Evolutionary conservation across 2,888 invertebrate species (phyloP).

Genomic region (Callyntrura guangdongensis): DNA sequence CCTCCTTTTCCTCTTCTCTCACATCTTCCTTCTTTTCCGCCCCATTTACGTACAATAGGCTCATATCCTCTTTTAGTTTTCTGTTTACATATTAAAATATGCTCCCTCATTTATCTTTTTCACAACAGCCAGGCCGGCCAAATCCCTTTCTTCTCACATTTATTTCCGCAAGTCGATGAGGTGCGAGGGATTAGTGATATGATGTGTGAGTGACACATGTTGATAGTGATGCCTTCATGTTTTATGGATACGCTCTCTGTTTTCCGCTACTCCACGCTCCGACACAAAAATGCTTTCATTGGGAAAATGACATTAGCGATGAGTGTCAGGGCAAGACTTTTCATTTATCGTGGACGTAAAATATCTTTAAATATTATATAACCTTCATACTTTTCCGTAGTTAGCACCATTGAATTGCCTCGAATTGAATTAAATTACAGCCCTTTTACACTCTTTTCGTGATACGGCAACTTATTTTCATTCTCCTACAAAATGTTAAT

Average conservation of each 20-base stretch:
- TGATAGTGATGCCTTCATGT: slow-evolving; percentile 32
- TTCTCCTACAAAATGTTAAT: not conserved
- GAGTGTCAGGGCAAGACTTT: slow-evolving; percentile 41
- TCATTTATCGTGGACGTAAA: slow-evolving; percentile 16
- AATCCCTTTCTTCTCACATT: slow-evolving; percentile 40
- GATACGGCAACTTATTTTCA: not conserved
- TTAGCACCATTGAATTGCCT: slow-evolving; percentile 10
- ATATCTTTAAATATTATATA: not conserved
- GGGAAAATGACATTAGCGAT: slow-evolving; percentile 30
- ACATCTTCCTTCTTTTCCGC: slow-evolving; percentile 28
- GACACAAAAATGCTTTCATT: slow-evolving; percentile 18
- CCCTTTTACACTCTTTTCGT: slow-evolving; percentile 4
- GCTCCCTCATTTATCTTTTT: slow-evolving; percentile 40
- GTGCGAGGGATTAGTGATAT: slow-evolving; percentile 64
- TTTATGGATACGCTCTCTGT: not conserved
- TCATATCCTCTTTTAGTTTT: slow-evolving; percentile 12
- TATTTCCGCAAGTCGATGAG: slow-evolving; percentile 58
- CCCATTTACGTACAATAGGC: slow-evolving; percentile 30
- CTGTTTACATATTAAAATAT: slow-evolving; percentile 4
- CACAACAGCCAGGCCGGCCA: slow-evolving; percentile 12
- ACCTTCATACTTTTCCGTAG: not conserved
- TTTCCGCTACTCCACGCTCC: not conserved
- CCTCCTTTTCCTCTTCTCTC: not conserved
- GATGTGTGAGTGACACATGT: slow-evolving; percentile 51
- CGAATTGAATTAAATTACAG: not conserved